These are phyloP conservation scores for Philhelius pedissequus DNA, from an alignment of 2,888 invertebrate species.

Conservation along the genomic window DNA sequence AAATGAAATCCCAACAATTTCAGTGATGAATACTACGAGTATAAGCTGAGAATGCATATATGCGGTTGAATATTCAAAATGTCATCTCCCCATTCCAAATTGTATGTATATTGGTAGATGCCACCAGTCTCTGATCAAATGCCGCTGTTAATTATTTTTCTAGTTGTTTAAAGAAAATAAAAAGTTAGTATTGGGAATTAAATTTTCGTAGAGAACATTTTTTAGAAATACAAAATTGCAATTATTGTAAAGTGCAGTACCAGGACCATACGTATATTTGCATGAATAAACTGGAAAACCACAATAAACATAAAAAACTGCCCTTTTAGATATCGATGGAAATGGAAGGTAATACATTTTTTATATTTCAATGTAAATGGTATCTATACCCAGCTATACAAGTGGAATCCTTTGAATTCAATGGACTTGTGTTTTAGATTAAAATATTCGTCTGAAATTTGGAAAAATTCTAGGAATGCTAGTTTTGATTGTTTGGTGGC, in stretches of 20 bases:
- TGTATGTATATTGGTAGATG: neutral
- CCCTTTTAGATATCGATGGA: neutral
- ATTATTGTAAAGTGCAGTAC: slow-evolving; percentile 44
- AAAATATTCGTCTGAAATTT: neutral
- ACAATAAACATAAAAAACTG: neutral
- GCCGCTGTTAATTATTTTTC: slow-evolving; percentile 67
- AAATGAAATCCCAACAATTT: slow-evolving; percentile 66
- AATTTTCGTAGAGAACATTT: slow-evolving; percentile 52
- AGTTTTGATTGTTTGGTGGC: too few relatives aligned
- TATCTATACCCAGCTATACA: too few relatives aligned
- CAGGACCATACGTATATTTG: neutral
- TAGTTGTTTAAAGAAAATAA: slow-evolving; percentile 23
- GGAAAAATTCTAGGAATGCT: too few relatives aligned
- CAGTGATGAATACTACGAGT: slow-evolving; percentile 43
- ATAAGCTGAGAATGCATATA: slow-evolving; percentile 47
- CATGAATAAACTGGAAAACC: neutral
- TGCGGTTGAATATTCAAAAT: slow-evolving; percentile 66
- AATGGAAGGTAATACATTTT: neutral
- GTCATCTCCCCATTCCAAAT: neutral
- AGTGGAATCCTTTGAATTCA: neutral
- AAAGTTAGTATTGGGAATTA: slow-evolving; percentile 50
- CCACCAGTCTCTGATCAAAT: slow-evolving; percentile 30
- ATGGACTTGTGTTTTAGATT: neutral
- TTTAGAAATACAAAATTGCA: slow-evolving; percentile 43
- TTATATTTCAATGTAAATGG: neutral